A percentile compares a stretch with the other conserved stretches of the same genome.
These are phyloP conservation scores for Hemichromis elongatus DNA, from an alignment of 2,113 vertebrate species.

Conservation along the genomic window DNA sequence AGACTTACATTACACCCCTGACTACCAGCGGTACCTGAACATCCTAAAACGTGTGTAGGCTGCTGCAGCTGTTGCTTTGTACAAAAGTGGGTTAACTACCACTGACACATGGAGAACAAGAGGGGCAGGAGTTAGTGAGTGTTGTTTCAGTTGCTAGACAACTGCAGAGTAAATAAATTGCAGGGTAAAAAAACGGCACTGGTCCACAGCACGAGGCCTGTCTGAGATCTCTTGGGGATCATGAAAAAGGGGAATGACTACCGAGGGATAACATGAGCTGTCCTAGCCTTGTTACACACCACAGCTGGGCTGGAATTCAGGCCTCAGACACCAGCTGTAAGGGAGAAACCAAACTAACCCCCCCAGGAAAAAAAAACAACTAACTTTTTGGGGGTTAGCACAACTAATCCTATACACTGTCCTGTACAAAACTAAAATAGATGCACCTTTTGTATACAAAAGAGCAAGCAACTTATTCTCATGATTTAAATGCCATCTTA, in stretches of 20 bases:
- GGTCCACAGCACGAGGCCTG: slow-evolving; percentile 21
- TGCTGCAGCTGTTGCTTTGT: slow-evolving; percentile 37
- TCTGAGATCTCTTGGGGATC: not conserved
- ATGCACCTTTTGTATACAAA: not conserved
- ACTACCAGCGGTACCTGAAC: slow-evolving; percentile 52
- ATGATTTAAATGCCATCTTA: not conserved
- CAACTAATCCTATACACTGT: not conserved
- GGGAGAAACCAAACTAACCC: not conserved
- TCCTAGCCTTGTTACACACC: not conserved
- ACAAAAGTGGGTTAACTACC: slow-evolving; percentile 24
- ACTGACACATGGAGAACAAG: not conserved
- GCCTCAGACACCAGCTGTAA: slow-evolving; percentile 30
- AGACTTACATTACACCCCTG: not conserved
- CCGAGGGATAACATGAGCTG: slow-evolving; percentile 15
- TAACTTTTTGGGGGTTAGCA: not conserved
- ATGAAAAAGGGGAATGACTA: not conserved
- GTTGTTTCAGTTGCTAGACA: slow-evolving; percentile 68
- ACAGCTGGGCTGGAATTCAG: slow-evolving; percentile 24
- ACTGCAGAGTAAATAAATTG: slow-evolving; percentile 64
- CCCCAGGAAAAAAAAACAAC: not conserved
- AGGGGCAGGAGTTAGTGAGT: slow-evolving; percentile 35
- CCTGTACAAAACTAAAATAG: not conserved
- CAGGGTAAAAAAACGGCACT: not conserved
- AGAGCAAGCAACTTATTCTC: not conserved
- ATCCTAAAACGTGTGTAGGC: slow-evolving; percentile 41